phyloP scores from a whole-genome alignment of 2,113 vertebrate genomes.

The Microcebus murinus region DNA sequence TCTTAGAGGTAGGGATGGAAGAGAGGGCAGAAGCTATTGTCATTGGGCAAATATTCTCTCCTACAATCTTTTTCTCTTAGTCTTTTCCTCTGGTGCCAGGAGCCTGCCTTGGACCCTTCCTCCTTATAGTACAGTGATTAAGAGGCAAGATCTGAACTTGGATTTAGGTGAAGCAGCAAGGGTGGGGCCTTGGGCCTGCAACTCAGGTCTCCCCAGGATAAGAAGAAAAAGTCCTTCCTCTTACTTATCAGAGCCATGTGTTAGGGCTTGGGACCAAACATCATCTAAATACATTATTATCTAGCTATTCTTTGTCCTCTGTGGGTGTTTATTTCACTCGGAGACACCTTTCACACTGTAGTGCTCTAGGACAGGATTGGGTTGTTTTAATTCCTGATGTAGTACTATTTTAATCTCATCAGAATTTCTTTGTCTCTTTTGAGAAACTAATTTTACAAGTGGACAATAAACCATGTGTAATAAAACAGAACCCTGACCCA shows the following conservation, averaged over 20 bases:
- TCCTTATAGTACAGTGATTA: not conserved
- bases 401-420: not conserved
- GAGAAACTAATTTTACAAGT: conserved; percentile 10
- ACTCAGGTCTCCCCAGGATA: not conserved
- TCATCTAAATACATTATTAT: not conserved
- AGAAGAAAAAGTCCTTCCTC: not conserved
- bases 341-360: not conserved
- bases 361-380: not conserved
- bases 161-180: not conserved
- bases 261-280: not conserved
- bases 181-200: not conserved
- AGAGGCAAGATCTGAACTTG: not conserved
- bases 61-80: not conserved
- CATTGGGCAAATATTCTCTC: not conserved
- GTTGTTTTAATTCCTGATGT: not conserved
- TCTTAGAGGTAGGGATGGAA: not conserved
- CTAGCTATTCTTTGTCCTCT: not conserved
- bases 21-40: not conserved
- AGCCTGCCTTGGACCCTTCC: not conserved
- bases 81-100: not conserved
- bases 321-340: not conserved
- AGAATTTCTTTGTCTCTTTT: not conserved
- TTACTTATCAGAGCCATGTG: not conserved
- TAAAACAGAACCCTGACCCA: conserved; percentile 8
- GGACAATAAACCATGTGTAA: not conserved